phyloP scores from a whole-genome alignment of 2,113 vertebrate genomes.

The Enhydra lutris region DNA sequence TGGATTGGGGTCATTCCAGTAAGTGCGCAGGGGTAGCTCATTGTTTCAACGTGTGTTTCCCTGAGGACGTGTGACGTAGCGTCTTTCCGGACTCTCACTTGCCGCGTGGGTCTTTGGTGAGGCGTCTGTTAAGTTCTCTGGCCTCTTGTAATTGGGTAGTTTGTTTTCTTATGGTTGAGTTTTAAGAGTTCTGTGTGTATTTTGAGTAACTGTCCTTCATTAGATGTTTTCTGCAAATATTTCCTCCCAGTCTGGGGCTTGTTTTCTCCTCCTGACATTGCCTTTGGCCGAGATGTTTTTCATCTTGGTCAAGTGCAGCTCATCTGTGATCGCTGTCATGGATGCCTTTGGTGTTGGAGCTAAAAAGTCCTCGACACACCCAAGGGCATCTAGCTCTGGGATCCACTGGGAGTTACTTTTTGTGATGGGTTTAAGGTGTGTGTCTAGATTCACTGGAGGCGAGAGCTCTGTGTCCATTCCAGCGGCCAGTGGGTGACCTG shows the following conservation, averaged over 20 bases:
- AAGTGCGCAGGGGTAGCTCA: background rate
- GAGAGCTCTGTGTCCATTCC: background rate
- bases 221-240: background rate
- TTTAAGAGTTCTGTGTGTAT: background rate
- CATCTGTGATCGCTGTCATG: background rate
- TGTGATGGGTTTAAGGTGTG: background rate
- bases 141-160: background rate
- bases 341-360: background rate
- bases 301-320: background rate
- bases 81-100: background rate
- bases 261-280: background rate
- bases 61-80: background rate
- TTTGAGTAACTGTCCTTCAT: background rate
- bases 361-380: background rate
- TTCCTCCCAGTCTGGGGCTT: background rate
- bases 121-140: background rate
- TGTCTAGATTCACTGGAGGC: background rate
- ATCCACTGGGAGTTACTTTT: background rate
- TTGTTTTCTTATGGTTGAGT: background rate
- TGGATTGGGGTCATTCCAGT: background rate
- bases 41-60: background rate
- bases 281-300: background rate
- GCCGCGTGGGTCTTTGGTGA: background rate
- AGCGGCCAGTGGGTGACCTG: background rate
- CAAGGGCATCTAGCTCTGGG: background rate